phyloP scores from a whole-genome alignment of 2,888 invertebrate genomes.

The Macrosoma leucophasiata region DNA sequence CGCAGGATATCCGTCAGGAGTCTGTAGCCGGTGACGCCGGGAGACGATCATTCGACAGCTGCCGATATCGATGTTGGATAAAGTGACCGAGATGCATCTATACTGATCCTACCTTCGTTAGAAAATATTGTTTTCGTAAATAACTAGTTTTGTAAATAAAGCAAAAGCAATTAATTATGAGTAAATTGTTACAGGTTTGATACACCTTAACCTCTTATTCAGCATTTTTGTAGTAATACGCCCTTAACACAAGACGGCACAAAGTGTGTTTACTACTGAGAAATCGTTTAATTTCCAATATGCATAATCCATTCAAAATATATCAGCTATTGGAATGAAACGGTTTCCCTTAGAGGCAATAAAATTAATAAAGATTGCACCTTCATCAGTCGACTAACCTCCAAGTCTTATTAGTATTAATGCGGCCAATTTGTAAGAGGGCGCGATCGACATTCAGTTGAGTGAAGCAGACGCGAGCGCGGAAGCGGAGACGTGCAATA shows the following conservation, averaged over 20 bases:
- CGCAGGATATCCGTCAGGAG: no score
- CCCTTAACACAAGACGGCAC: no score
- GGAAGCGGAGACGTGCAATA: no score
- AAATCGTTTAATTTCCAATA: no score
- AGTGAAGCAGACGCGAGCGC: constrained; percentile 27
- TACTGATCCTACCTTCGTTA: no score
- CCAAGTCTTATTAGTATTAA: constrained; percentile 53
- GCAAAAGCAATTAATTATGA: background rate
- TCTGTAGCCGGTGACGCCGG: constrained; percentile 31
- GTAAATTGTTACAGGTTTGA: constrained; percentile 1
- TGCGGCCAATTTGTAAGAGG: constrained; percentile 69
- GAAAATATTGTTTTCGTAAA: constrained; percentile 1
- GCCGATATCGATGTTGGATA: constrained; percentile 37
- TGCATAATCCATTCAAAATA: no score
- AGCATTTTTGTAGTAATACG: no score
- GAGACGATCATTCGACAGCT: constrained; percentile 63
- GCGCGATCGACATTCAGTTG: constrained; percentile 63
- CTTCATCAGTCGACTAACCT: constrained; percentile 18
- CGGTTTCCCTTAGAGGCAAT: no score
- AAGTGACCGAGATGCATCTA: constrained; percentile 20
- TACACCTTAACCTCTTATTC: background rate
- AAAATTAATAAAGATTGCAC: constrained; percentile 28
- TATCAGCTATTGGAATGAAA: no score
- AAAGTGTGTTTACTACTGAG: no score
- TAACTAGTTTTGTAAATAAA: background rate